Evolutionary conservation across 2,113 vertebrate genomes (phyloP).

Genomic region (Mionectes macconnelli): DNA sequence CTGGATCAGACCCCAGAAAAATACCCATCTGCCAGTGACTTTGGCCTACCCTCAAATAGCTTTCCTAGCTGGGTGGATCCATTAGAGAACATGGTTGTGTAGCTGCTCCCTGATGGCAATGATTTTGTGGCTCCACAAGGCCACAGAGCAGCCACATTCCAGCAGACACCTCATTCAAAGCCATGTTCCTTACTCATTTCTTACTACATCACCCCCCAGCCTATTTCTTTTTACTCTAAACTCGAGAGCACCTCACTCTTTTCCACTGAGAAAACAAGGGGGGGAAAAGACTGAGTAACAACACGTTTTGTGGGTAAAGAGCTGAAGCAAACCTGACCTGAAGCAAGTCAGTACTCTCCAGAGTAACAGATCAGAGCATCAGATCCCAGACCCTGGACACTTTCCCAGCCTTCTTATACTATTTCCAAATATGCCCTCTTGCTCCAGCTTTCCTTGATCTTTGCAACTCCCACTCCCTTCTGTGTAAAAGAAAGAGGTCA

Average conservation of each 20-base stretch:
- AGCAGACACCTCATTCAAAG: neutral
- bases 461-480: neutral
- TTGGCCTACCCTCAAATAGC: neutral
- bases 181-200: neutral
- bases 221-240: neutral
- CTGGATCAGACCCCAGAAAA: neutral
- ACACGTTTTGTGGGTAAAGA: neutral
- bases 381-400: neutral
- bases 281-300: neutral
- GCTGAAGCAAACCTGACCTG: neutral
- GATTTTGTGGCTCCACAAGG: neutral
- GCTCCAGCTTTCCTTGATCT: neutral
- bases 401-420: neutral
- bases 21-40: accelerated
- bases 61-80: neutral
- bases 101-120: neutral
- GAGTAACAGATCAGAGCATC: neutral
- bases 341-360: neutral
- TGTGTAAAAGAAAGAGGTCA: neutral
- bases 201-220: neutral
- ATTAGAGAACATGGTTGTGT: accelerated
- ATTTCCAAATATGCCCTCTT: neutral
- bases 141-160: neutral
- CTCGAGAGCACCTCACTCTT: neutral
- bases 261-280: neutral